Percentiles rank a stretch among this genome's conserved stretches.
Evolutionary conservation across 2,797 vertebrate species (phyloP).

Genomic region (Chiroxiphia lanceolata): DNA sequence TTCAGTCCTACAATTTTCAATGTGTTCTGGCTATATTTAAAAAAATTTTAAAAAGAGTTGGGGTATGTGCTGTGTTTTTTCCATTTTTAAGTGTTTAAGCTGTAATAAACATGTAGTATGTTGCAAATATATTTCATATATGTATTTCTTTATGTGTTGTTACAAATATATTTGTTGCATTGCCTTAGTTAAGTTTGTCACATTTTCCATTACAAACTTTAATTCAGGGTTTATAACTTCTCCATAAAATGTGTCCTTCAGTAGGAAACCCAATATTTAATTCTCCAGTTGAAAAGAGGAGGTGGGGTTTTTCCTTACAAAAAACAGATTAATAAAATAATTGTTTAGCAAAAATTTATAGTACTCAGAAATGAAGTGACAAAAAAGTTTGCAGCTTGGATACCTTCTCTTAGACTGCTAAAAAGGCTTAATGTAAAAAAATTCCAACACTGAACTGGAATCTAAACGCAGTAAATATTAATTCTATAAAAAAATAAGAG

Average conservation of each 20-base stretch:
- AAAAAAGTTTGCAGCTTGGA: neutral
- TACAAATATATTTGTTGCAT: conserved; percentile 66
- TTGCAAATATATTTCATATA: conserved; percentile 58
- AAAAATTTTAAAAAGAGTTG: conserved; percentile 72
- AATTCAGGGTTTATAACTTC: conserved; percentile 66
- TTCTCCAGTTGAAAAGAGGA: conserved; percentile 32
- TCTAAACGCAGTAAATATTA: neutral
- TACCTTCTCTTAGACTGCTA: neutral
- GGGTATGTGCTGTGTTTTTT: conserved; percentile 27
- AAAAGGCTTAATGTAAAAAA: neutral
- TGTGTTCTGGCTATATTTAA: conserved; percentile 68
- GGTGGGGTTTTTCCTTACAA: neutral
- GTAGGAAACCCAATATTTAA: conserved; percentile 64
- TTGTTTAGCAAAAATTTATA: neutral
- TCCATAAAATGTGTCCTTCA: conserved; percentile 62
- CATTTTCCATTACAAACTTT: conserved; percentile 75
- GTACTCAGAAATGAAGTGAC: neutral
- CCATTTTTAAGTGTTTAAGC: conserved; percentile 74
- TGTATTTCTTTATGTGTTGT: conserved; percentile 42
- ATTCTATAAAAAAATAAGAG: neutral
- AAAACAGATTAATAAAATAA: conserved; percentile 37
- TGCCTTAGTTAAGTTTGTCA: conserved; percentile 58
- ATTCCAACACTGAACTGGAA: neutral
- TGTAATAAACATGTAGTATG: conserved; percentile 67
- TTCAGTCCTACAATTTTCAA: conserved; percentile 63